Conservation (phyloP, 2,113 vertebrate genomes). For the Lepisosteus osseus region DNA sequence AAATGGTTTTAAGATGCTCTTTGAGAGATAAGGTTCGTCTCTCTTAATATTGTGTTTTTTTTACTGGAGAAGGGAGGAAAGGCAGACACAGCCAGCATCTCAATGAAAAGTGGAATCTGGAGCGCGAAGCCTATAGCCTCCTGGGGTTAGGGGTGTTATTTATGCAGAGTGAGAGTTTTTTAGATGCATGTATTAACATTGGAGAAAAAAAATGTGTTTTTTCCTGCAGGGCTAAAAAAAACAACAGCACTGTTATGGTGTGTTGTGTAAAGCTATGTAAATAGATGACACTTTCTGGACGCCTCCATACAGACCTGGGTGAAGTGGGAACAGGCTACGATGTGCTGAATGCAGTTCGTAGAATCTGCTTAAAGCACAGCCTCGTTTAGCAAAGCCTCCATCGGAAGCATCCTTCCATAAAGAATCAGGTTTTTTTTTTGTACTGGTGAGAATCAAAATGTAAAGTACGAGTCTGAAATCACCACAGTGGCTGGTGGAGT, state of each 20-base stretch:
- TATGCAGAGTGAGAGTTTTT: constrained; percentile 21
- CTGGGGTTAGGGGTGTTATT: constrained; percentile 25
- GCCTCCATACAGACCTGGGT: constrained; percentile 31
- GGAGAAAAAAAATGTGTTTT: constrained; percentile 26
- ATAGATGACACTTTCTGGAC: constrained; percentile 29
- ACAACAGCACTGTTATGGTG: constrained; percentile 14
- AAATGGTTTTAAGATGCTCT: constrained; percentile 52
- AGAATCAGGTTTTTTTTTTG: constrained; percentile 52
- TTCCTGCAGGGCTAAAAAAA: constrained; percentile 25
- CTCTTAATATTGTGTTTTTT: constrained; percentile 27
- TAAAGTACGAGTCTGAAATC: constrained; percentile 48
- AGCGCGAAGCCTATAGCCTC: constrained; percentile 5
- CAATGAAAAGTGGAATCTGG: constrained; percentile 31
- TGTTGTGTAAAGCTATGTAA: constrained; percentile 39
- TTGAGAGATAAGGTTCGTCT: constrained; percentile 48
- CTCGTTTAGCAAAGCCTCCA: constrained; percentile 41
- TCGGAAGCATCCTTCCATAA: constrained; percentile 48
- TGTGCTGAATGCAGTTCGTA: constrained; percentile 28
- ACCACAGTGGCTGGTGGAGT: constrained; percentile 43
- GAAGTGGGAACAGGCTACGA: constrained; percentile 29
- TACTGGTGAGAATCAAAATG: constrained; percentile 62
- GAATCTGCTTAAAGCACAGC: constrained; percentile 36
- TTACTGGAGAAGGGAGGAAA: constrained; percentile 30
- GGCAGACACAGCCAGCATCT: constrained; percentile 42
- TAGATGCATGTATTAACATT: constrained; percentile 21